Percentiles rank a stretch among this genome's conserved stretches.
phyloP scores from a whole-genome alignment of 2,797 vertebrate genomes.

The Schizothorax lantsangensis region DNA sequence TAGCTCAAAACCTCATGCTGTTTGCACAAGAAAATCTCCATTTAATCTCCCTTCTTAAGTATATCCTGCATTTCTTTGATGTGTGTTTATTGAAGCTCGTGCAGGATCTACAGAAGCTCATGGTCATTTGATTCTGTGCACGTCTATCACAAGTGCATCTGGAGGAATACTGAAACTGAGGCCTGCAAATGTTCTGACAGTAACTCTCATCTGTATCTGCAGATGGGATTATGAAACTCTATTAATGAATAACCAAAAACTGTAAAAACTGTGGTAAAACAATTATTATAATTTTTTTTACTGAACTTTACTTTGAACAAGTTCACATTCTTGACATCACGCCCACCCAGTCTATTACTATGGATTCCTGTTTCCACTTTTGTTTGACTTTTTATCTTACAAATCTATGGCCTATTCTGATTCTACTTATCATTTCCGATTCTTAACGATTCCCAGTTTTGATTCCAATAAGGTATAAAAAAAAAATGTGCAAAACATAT shows the following conservation, averaged over 20 bases:
- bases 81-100: background rate
- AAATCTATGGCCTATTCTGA: too few relatives aligned
- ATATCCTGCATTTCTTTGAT: constrained; percentile 4
- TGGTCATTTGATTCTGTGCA: background rate
- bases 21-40: constrained; percentile 10
- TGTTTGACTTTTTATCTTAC: background rate
- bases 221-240: constrained; percentile 3
- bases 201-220: background rate
- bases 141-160: background rate
- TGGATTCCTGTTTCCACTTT: background rate
- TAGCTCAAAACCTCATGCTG: constrained; percentile 1
- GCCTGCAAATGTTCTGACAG: background rate
- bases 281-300: background rate
- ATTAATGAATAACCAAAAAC: constrained; percentile 12
- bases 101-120: background rate
- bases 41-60: constrained; percentile 18
- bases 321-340: background rate
- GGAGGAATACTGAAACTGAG: constrained; percentile 4
- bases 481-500: background rate
- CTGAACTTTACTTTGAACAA: background rate
- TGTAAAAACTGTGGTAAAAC: constrained; percentile 11
- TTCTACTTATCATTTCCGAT: too few relatives aligned
- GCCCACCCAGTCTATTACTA: background rate
- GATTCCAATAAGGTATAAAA: background rate
- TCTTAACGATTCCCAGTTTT: background rate